Base-by-base conservation (phyloP, 2,113 vertebrate species). In the Alethe castanea region DNA sequence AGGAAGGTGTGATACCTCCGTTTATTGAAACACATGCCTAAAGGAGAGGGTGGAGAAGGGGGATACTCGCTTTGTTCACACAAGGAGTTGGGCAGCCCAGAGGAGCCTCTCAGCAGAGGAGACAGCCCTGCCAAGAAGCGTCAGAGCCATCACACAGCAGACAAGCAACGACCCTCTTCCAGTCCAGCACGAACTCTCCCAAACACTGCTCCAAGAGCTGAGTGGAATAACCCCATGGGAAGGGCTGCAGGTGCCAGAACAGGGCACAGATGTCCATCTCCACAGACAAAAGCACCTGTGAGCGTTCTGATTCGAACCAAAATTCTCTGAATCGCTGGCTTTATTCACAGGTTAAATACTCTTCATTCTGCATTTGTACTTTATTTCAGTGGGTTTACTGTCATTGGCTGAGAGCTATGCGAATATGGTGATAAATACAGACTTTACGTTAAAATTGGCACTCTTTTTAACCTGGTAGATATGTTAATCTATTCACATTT, bases 401-500 rank as follows among this genome's bases (percentile, higher is more conserved):
- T 33, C 69, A 73, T 8, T 70, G 83, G 60, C 83, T 61, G 36
- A 62, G 59, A 48, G 14, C 47, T 50, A 14, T 66, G 86, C 0
- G 19, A 73, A 77, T 33, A 26, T 20, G 45, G 60, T 92, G 83
- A 59, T 66, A 96, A 96, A 92, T 86, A 92, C 14, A 92, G 89
- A 50, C 35, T 89, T 95, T 70, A 78, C 28, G 77, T 88, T 77
- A 81, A 88, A 86, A 88, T 33, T 81, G 77, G 31, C 93, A 88
- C 47, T 88, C 52, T 1, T 92, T 88, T 88, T 26, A 91, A 83
- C 77, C 31, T 13, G 72, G 50, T 86, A 64, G 81, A 44, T 94
- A 66, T 86, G 81, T 50, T 91, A 94, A 96, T 96, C 89, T 95
- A 81, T 77, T 92, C 93, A 69, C 76, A 56, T 86, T 94, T 92